Conservation (phyloP, 2,113 vertebrate genomes). For the Neotragus pygmaeus region DNA sequence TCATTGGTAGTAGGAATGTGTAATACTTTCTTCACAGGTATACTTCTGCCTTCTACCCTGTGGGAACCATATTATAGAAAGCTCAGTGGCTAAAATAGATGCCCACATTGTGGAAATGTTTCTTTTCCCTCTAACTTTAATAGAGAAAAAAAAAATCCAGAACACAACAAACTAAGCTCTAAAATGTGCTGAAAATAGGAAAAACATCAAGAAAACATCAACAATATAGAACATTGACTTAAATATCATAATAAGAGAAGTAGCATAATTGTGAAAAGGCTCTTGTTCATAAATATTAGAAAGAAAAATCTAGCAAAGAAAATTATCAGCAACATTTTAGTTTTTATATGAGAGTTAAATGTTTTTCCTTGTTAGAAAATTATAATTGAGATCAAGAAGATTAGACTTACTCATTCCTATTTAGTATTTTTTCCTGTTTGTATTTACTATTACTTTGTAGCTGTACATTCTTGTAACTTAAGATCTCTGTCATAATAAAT, state of each 20-base stretch:
- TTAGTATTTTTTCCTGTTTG: constrained; percentile 5
- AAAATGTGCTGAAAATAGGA: neutral
- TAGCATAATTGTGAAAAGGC: neutral
- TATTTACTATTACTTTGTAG: neutral
- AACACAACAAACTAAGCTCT: neutral
- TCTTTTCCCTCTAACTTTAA: neutral
- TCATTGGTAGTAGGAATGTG: neutral
- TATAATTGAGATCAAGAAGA: constrained; percentile 9
- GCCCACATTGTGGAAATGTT: neutral
- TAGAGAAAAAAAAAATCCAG: neutral
- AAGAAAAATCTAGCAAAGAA: neutral
- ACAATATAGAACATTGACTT: neutral
- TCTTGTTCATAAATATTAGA: neutral
- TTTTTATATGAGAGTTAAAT: neutral
- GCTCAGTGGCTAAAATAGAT: neutral
- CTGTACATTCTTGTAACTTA: neutral
- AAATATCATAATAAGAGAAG: neutral
- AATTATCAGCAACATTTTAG: neutral
- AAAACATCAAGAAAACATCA: neutral
- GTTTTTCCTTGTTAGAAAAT: constrained; percentile 1
- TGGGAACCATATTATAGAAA: neutral
- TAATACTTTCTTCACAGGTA: neutral
- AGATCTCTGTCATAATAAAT: neutral
- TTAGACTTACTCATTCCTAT: neutral
- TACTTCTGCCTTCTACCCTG: neutral